Conservation (phyloP, 2,888 invertebrate species). For the Leistus spinibarbis region DNA sequence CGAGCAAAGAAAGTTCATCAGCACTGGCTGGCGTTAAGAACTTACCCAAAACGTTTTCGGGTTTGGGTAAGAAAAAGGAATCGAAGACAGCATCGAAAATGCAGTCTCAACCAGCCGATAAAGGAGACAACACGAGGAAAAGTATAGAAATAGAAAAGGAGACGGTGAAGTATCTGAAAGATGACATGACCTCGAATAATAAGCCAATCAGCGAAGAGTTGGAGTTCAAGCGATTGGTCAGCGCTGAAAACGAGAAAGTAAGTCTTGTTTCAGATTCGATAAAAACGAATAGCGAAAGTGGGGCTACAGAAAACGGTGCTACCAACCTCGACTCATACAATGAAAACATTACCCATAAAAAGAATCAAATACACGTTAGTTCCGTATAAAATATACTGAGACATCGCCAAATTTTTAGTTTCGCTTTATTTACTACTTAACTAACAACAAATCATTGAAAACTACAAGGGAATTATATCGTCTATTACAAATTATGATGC, state of each 20-base stretch:
- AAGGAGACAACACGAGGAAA: constrained; percentile 53
- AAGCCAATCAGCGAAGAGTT: constrained; percentile 16
- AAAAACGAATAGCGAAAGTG: constrained; percentile 53
- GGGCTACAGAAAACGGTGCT: constrained; percentile 42
- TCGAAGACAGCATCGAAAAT: constrained; percentile 54
- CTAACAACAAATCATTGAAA: neutral
- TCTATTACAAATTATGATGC: neutral
- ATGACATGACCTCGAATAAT: constrained; percentile 18
- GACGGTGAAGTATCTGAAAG: constrained; percentile 44
- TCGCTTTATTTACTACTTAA: neutral
- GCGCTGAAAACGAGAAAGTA: constrained; percentile 53
- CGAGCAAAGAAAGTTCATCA: constrained; percentile 61
- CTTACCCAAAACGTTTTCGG: constrained; percentile 67
- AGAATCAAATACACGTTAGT: constrained; percentile 53
- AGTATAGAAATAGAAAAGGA: constrained; percentile 59
- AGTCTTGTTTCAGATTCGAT: constrained; percentile 53
- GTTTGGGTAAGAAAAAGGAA: constrained; percentile 67
- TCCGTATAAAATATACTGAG: constrained; percentile 48
- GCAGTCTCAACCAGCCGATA: constrained; percentile 56
- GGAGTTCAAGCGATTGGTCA: constrained; percentile 9
- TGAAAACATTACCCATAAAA: constrained; percentile 44
- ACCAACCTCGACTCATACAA: constrained; percentile 42
- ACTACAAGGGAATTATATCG: neutral
- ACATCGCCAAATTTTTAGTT: neutral
- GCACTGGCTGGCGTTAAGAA: constrained; percentile 61